Evolutionary conservation across 2,797 vertebrate genomes (phyloP), one percentile per base, ranked within the genome.

Genomic region (Falco peregrinus): DNA sequence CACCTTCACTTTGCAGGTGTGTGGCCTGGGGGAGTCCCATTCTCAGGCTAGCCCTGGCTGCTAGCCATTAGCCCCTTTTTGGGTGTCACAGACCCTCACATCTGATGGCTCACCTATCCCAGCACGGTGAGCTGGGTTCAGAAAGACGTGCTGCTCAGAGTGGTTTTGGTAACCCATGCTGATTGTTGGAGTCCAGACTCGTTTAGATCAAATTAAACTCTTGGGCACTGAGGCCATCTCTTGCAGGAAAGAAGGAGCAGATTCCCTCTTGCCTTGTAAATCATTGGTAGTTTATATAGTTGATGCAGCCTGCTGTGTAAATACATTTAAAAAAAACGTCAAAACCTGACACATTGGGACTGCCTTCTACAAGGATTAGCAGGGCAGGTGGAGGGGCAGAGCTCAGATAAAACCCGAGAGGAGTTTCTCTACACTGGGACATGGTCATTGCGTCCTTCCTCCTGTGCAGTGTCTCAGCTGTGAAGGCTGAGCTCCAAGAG

Each of bases 361-460:
- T 70, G 26, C 51, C 10, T 39, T 83, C 48, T 85, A 13, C 37
- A 43, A 43, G 29, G 16, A 43, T 31, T 71, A 61, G 18, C 50
- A 15, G 39, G 56, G 21, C 41, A 84, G 13, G 24, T 50, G 65
- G 19, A 54, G 37, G 16, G 53, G 43, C 33, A 68, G 73, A 69
- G 35, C 79, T 21, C 50, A 29, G 16, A n/a, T 29, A 16, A 84
- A 77, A 64, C 57, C 71, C 5, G 13, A 63, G n/a, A 15, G 35
- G 35, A 68, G 16, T 51, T 90, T 67, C 29, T 84, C 33, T 39
- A 35, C 26, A 5, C 6, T 35, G 29, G 17, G 12, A 50, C 11
- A 18, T 0, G 0, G 45, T 51, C 10, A 4, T 43, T 16, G 10
- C n/a, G n/a, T 33, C 10, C 4, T 45, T 45, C 45, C 17, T 45